phyloP scores from a whole-genome alignment of 1,140 invertebrate species.

The Zaprionus gabonicus region DNA sequence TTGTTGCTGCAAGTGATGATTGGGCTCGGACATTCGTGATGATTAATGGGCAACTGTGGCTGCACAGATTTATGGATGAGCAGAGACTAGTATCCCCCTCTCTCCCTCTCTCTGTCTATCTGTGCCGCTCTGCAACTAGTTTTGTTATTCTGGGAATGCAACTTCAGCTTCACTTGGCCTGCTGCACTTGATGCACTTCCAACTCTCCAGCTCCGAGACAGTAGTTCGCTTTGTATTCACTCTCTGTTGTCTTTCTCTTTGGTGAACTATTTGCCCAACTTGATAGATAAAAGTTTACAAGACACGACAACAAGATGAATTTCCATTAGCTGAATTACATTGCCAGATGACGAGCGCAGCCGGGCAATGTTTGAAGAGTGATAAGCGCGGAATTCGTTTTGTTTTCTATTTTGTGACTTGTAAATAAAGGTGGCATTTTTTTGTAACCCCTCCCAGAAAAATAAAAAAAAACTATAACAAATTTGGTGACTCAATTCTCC shows the following conservation, averaged over 20 bases:
- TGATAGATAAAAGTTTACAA: constrained; percentile 65
- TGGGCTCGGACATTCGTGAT: constrained; percentile 75
- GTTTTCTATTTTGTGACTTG: constrained; percentile 10
- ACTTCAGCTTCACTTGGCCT: constrained; percentile 32
- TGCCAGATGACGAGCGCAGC: constrained; percentile 33
- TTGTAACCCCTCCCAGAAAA: neutral
- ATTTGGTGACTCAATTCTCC: constrained; percentile 45
- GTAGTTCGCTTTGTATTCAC: constrained; percentile 29
- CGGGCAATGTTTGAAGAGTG: constrained; percentile 50
- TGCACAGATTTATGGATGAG: constrained; percentile 74
- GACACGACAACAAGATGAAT: constrained; percentile 42
- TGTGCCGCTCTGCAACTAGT: constrained; percentile 29
- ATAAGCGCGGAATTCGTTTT: constrained; percentile 62
- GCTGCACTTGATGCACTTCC: constrained; percentile 16
- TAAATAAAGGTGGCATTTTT: constrained; percentile 45
- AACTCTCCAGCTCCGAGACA: constrained; percentile 15
- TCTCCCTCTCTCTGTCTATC: neutral
- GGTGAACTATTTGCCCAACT: constrained; percentile 55
- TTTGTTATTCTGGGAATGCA: constrained; percentile 72
- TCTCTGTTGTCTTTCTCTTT: constrained; percentile 19
- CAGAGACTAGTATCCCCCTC: constrained; percentile 23
- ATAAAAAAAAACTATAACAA: neutral
- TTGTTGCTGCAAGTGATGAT: constrained; percentile 70
- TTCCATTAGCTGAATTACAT: constrained; percentile 58
- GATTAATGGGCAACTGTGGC: constrained; percentile 66